These are phyloP conservation scores for Psococerastis gibbosa DNA, from an alignment of 2,888 invertebrate species.

Conservation along the genomic window DNA sequence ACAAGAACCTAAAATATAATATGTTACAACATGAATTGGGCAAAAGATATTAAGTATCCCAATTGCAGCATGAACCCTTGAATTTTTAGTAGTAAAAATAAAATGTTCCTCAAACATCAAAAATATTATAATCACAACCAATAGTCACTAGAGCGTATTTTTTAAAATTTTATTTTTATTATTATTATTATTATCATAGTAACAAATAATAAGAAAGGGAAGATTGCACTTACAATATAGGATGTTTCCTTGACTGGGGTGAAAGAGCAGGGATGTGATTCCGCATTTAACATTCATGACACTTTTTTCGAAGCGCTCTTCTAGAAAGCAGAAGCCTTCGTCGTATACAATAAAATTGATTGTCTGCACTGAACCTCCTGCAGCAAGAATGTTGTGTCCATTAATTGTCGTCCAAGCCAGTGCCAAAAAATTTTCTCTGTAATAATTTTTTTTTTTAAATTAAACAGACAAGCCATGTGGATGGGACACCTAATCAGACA, in stretches of 20 bases:
- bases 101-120: not conserved
- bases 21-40: too few relatives aligned
- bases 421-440: constrained; percentile 25
- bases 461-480: too few relatives aligned
- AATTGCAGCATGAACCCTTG: too few relatives aligned
- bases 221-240: constrained; percentile 20
- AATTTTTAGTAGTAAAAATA: too few relatives aligned
- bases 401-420: constrained; percentile 27
- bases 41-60: too few relatives aligned
- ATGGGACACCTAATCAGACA: too few relatives aligned
- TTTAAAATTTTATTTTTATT: too few relatives aligned
- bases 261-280: constrained; percentile 18
- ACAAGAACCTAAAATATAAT: constrained; percentile 19
- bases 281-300: constrained; percentile 2
- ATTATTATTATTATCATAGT: too few relatives aligned
- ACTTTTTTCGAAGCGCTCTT: constrained; percentile 7
- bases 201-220: too few relatives aligned
- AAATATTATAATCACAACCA: not conserved
- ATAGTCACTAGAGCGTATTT: not conserved
- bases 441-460: too few relatives aligned
- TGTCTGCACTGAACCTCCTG: constrained; percentile 19
- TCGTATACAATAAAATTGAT: constrained; percentile 17
- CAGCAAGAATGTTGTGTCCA: constrained; percentile 19
- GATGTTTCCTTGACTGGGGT: constrained; percentile 16
- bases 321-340: constrained; percentile 5